phyloP scores from a whole-genome alignment of 2,797 vertebrate genomes.

The Eutrigla gurnardus region DNA sequence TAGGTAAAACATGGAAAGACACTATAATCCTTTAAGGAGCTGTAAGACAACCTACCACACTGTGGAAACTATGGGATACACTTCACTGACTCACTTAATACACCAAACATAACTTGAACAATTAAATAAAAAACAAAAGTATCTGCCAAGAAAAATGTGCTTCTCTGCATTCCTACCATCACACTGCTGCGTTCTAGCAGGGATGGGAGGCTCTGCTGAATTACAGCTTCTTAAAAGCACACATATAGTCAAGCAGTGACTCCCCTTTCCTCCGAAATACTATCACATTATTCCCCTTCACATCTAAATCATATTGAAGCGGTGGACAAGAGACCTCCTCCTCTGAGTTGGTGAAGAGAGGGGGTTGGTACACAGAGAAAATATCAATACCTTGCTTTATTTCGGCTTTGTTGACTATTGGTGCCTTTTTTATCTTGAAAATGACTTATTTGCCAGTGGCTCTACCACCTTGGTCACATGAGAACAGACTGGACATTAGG shows the following conservation, averaged over 20 bases:
- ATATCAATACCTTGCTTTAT: no score
- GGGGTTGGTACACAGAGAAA: no score
- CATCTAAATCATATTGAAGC: constrained; percentile 15
- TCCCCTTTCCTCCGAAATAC: constrained; percentile 18
- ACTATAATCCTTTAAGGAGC: constrained; percentile 23
- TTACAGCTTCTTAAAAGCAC: constrained; percentile 22
- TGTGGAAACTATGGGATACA: constrained; percentile 33
- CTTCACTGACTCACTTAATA: constrained; percentile 23
- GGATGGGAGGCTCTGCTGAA: constrained; percentile 32
- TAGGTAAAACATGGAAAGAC: constrained; percentile 41
- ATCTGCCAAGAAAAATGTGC: constrained; percentile 38
- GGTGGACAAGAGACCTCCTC: not conserved
- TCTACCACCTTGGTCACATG: no score
- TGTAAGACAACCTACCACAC: constrained; percentile 34
- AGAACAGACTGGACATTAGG: no score
- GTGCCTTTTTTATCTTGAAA: no score
- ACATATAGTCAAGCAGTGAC: constrained; percentile 7
- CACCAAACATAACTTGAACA: constrained; percentile 32
- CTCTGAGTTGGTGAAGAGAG: no score
- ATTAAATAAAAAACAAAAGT: constrained; percentile 31
- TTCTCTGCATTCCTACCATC: constrained; percentile 31
- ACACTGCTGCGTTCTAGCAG: constrained; percentile 21
- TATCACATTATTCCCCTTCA: constrained; percentile 10
- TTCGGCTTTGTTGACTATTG: no score
- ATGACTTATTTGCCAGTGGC: no score